phyloP scores from a whole-genome alignment of 2,888 invertebrate genomes.

The Prostheceraeus crozeri region DNA sequence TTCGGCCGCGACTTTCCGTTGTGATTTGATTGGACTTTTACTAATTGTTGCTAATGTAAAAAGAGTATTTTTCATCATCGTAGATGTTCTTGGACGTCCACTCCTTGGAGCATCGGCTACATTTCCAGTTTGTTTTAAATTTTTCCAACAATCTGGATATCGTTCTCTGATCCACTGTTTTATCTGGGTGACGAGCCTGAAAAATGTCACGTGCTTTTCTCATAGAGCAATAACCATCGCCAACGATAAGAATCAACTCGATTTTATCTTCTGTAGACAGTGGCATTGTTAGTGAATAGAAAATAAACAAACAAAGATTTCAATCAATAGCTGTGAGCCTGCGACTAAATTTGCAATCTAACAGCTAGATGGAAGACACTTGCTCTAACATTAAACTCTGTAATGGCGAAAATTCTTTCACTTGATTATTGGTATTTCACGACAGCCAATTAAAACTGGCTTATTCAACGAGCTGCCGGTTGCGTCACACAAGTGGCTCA shows the following conservation, averaged over 20 bases:
- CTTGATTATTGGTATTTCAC: too few species aligned
- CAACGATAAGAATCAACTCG: conserved; percentile 24
- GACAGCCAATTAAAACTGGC: too few species aligned
- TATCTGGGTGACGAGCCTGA: not conserved
- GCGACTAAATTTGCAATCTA: too few species aligned
- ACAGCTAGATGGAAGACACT: too few species aligned
- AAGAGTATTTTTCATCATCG: not conserved
- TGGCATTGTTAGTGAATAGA: conserved; percentile 27
- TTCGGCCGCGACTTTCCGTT: not conserved
- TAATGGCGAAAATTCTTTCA: too few species aligned
- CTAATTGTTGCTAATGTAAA: not conserved
- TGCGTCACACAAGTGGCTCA: too few species aligned
- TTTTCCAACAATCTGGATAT: not conserved
- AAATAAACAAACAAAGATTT: too few species aligned
- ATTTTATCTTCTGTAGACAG: conserved; percentile 23
- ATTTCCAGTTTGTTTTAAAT: conserved; percentile 1
- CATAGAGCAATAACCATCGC: conserved; percentile 11
- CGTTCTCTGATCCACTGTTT: conserved; percentile 6
- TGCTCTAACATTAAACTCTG: too few species aligned
- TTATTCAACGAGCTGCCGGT: too few species aligned
- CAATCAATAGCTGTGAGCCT: too few species aligned
- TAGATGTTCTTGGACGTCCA: not conserved
- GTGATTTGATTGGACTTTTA: conserved; percentile 5
- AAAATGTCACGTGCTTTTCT: conserved; percentile 5
- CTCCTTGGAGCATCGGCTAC: not conserved